Conservation (phyloP, 2,797 vertebrate genomes). For the Hirundo rustica region DNA sequence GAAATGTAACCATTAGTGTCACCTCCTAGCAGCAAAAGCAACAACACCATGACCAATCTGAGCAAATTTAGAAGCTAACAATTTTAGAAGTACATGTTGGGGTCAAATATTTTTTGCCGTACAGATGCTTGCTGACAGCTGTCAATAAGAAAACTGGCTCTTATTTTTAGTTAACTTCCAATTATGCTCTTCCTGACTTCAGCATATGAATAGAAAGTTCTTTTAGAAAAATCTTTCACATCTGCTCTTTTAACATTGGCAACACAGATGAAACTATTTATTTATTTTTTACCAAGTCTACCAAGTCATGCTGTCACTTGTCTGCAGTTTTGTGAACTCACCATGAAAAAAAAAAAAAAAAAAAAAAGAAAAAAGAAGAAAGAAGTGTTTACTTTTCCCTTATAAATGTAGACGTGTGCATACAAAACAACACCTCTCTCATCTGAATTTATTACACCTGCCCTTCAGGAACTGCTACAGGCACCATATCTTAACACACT, state of each 20-base stretch:
- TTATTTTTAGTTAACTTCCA: constrained; percentile 24
- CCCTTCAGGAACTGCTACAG: neutral
- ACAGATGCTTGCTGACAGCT: neutral
- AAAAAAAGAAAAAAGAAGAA: neutral
- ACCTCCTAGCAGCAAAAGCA: neutral
- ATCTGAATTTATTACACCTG: neutral
- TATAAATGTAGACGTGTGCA: neutral
- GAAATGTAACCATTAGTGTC: neutral
- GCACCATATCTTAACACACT: neutral
- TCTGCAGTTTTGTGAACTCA: neutral
- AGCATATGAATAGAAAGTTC: neutral
- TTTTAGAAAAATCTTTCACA: constrained; percentile 15
- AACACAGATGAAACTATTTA: neutral
- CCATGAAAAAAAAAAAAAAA: neutral
- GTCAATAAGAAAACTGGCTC: constrained; percentile 9
- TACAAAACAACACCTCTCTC: neutral
- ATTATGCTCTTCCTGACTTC: constrained; percentile 13
- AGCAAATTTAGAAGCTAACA: neutral
- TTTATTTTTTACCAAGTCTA: neutral
- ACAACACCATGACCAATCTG: neutral
- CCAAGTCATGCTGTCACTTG: neutral
- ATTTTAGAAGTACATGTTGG: neutral
- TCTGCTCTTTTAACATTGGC: neutral
- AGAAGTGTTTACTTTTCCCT: neutral
- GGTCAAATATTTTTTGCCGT: constrained; percentile 6